Evolutionary conservation across 2,888 invertebrate species (phyloP), one percentile per base, ranked within the genome.

Genomic region (Podotricha telesiphe): DNA sequence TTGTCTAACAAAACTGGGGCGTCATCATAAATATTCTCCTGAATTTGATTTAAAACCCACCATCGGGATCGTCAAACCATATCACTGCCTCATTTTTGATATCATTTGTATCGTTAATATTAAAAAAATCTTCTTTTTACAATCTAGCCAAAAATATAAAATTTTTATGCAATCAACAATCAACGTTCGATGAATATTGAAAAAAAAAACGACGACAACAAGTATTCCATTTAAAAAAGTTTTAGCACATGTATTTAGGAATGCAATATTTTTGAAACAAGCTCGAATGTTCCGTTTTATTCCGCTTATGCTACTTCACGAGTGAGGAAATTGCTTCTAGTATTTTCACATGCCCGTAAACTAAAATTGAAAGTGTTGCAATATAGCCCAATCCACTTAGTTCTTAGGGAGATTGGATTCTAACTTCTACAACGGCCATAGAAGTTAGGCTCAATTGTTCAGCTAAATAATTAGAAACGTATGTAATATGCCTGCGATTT

Each of bases 281-380:
- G 22, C 50, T 40, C 34, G 50, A 66, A 40, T 66, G 48, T 66
- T 55, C 19, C 58, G 50, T 50, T 65, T 65, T 58, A 65, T 50
- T 58, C 40, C 40, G 65, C 48, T 65, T 66, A 66, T 66, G 50
- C 58, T 50, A 58, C 65, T 66, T 58, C 50, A 48, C 40, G 58
- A 66, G 50, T 58, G 37, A 65, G 53, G 53, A 69, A 71, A 68
- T 71, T 73, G 64, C 69, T 61, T 55, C 61, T 37, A 61, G 70
- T 71, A 68, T 68, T 59, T 61, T 66, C 66, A 63, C 58, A 68
- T 61, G 63, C 53, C 68, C 70, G 70, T 75, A 73, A 75, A 72
- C 69, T 72, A 73, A 73, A 69, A 73, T 71, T 71, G 69, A 71
- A 70, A 73, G 70, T 73, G 72, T 59, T 59, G 42, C 59, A 45